Base-by-base conservation (phyloP, 2,888 invertebrate genomes). In the Nephrotoma appendiculata region DNA sequence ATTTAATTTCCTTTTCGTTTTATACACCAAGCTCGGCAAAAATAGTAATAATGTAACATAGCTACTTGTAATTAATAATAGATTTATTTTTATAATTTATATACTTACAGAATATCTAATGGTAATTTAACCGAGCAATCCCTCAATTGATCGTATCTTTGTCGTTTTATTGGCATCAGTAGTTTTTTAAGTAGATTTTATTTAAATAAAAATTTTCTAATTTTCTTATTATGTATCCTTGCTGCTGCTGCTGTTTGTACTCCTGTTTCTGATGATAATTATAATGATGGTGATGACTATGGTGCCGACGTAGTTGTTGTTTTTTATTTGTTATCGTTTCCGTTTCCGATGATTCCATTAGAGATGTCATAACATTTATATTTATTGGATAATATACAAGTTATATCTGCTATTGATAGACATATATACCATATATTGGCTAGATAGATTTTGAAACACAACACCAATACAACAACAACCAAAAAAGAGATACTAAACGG, bases 61-160 rank as follows among this genome's bases (percentile, higher is more conserved):
- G 6, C 44, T 71, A 31, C 9, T 7, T 71, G 7, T 71, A 71
- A 71, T 71, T 71, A 71, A 71, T 19, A 19, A 19, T 19, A 19
- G n/a, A 19, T 19, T 19, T 19, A 19, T 19, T 15, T 52, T 0
- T 15, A 15, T 19, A 52, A 6, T 15, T 52, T 48, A 48, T 48
- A 48, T 43, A 91, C 91, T 91, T 90, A 91, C 91, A 92, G 91
- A 90, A 91, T 91, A 89, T 91, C 91, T 89, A 91, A 88, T 88
- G 92, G 91, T 89, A 91, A 89, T 89, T 91, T 91, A 89, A 91
- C 91, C 87, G 91, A 91, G 89, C 91, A 92, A 89, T 91, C 91
- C 89, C 91, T 90, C 88, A 92, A 88, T 87, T 89, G 89, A 87
- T 89, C 89, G 86, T 87, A 87, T 86, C 89, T 71, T 31, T 71